Evolutionary conservation across 2,797 vertebrate species (phyloP).

Genomic region (Peromyscus attwateri): DNA sequence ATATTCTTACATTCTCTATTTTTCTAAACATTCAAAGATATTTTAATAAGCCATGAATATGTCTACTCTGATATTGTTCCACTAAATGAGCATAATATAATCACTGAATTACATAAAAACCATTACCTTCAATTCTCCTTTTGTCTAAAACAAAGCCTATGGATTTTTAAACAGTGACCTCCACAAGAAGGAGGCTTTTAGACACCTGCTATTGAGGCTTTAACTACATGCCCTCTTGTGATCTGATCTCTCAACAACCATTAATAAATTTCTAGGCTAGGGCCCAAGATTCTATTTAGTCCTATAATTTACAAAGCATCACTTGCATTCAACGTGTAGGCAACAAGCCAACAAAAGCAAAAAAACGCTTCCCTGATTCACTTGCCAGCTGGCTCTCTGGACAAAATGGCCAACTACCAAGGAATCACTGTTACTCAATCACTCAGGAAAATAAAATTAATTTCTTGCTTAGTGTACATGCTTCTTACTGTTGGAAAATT

Average conservation of each 20-base stretch:
- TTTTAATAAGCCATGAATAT: neutral
- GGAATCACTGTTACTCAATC: constrained; percentile 70
- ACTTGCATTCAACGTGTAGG: constrained; percentile 69
- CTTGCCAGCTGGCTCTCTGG: constrained; percentile 82
- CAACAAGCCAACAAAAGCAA: constrained; percentile 68
- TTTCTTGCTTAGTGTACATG: constrained; percentile 77
- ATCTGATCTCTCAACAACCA: constrained; percentile 72
- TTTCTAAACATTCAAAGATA: neutral
- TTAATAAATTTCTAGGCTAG: constrained; percentile 70
- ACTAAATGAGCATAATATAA: neutral
- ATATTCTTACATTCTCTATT: neutral
- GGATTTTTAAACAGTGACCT: neutral
- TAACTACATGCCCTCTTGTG: constrained; percentile 13
- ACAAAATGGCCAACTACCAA: constrained; percentile 77
- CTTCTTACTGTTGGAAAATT: constrained; percentile 82
- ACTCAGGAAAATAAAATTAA: constrained; percentile 82
- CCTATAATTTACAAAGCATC: constrained; percentile 73
- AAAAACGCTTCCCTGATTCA: constrained; percentile 70
- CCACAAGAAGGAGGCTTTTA: neutral
- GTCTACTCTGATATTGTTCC: neutral
- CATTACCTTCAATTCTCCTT: neutral
- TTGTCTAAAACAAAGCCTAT: neutral
- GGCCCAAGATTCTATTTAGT: constrained; percentile 67
- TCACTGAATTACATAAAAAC: neutral
- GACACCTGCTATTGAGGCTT: constrained; percentile 25